These are phyloP conservation scores for Mustela nigripes DNA, from an alignment of 2,113 vertebrate genomes.

Conservation along the genomic window DNA sequence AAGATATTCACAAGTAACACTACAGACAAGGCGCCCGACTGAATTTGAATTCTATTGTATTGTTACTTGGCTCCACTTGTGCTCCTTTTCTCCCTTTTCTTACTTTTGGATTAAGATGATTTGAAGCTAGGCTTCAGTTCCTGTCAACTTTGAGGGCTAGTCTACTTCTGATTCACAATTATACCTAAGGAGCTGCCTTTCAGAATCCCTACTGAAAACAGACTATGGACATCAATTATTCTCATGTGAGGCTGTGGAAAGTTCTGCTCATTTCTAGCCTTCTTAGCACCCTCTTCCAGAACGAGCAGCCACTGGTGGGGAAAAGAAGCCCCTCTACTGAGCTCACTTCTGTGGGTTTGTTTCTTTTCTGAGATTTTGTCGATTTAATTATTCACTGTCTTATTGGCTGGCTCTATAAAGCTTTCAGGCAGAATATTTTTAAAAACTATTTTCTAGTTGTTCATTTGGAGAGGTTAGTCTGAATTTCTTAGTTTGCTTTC, in stretches of 20 bases:
- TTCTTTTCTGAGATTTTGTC: not conserved
- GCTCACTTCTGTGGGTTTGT: not conserved
- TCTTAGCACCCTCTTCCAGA: not conserved
- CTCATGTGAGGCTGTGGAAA: not conserved
- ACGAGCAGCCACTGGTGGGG: not conserved
- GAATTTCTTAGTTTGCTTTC: constrained; percentile 21
- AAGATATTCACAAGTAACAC: too few species aligned
- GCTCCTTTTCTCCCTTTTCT: not conserved
- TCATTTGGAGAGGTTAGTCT: not conserved
- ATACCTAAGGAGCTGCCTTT: not conserved
- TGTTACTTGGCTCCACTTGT: not conserved
- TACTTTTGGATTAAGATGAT: not conserved
- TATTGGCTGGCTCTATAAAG: not conserved
- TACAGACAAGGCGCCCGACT: too few species aligned
- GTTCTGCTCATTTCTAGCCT: not conserved
- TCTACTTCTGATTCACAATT: not conserved
- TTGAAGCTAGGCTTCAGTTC: not conserved
- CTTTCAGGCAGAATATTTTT: not conserved
- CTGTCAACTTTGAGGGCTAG: not conserved
- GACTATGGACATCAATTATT: not conserved
- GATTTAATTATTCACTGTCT: not conserved
- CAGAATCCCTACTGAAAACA: not conserved
- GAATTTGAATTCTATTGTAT: not conserved
- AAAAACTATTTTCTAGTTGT: not conserved
- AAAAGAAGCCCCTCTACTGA: not conserved